phyloP scores from a whole-genome alignment of 2,888 invertebrate species.

The Melanargia galathea region DNA sequence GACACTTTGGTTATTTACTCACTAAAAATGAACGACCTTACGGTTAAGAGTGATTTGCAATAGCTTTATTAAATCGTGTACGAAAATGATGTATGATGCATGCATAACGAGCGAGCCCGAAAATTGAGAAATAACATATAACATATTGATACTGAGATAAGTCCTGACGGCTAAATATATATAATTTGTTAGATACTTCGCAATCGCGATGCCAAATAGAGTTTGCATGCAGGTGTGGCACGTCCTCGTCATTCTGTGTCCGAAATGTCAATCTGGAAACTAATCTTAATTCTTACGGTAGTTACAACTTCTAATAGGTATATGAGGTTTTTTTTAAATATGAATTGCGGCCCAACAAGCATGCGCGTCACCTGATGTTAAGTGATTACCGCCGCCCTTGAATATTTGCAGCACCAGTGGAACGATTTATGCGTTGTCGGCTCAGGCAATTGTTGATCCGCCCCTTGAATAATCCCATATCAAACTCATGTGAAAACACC shows the following conservation, averaged over 20 bases:
- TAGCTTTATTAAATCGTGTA: background rate
- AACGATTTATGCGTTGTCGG: too few relatives aligned
- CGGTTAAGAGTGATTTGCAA: background rate
- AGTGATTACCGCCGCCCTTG: too few relatives aligned
- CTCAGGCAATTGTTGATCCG: too few relatives aligned
- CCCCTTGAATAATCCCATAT: too few relatives aligned
- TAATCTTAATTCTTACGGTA: background rate
- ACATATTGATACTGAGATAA: slow-evolving; percentile 23
- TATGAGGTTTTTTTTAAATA: too few relatives aligned
- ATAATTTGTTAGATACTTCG: slow-evolving; percentile 26
- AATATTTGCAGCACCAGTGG: too few relatives aligned
- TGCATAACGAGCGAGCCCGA: background rate
- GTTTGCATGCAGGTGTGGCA: slow-evolving; percentile 27
- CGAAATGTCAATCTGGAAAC: background rate
- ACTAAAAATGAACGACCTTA: background rate
- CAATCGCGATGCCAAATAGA: slow-evolving; percentile 27
- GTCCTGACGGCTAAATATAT: slow-evolving; percentile 14
- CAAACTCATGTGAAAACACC: too few relatives aligned
- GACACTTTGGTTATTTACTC: background rate
- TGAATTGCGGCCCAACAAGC: too few relatives aligned
- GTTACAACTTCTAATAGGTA: background rate
- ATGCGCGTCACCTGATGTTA: too few relatives aligned
- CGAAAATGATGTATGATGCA: slow-evolving; percentile 8
- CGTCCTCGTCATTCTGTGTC: background rate
- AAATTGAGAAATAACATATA: slow-evolving; percentile 10